Percentiles rank a stretch among this genome's conserved stretches.
Conservation (phyloP, 1,140 invertebrate genomes). For the Ctenoplectra terminalis region DNA sequence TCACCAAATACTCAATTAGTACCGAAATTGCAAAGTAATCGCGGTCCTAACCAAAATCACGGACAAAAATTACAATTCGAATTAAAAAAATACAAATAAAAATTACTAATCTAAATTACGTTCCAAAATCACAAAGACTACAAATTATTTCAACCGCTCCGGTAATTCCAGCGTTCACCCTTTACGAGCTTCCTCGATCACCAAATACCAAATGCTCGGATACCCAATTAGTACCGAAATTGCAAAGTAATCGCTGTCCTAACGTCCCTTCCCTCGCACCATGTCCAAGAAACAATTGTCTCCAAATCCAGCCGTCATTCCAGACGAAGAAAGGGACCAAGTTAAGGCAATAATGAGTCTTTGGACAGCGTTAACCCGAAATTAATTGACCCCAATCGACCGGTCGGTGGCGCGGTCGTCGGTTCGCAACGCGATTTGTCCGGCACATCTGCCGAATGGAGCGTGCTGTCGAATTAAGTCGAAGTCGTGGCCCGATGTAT, state of each 20-base stretch:
- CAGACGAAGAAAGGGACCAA: background rate
- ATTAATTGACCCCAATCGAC: constrained; percentile 58
- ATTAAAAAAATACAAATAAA: too few species aligned
- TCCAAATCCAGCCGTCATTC: background rate
- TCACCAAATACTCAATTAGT: background rate
- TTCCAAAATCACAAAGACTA: too few species aligned
- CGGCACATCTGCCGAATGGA: constrained; percentile 62
- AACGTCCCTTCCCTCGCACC: too few species aligned
- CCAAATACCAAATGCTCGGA: background rate
- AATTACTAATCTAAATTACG: too few species aligned
- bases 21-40: background rate
- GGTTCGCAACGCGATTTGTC: constrained; percentile 59
- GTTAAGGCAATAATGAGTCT: constrained; percentile 47
- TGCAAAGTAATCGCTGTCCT: background rate
- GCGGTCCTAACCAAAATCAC: background rate
- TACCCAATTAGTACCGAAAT: background rate
- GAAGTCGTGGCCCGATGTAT: background rate
- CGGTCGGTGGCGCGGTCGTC: constrained; percentile 31
- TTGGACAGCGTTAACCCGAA: constrained; percentile 50
- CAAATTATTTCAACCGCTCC: background rate
- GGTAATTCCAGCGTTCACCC: background rate
- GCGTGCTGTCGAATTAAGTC: constrained; percentile 54
- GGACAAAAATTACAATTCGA: too few species aligned
- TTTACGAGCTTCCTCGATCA: background rate
- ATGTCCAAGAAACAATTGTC: constrained; percentile 8